phyloP scores from a whole-genome alignment of 2,113 vertebrate species.

The Lophochroa leadbeateri region DNA sequence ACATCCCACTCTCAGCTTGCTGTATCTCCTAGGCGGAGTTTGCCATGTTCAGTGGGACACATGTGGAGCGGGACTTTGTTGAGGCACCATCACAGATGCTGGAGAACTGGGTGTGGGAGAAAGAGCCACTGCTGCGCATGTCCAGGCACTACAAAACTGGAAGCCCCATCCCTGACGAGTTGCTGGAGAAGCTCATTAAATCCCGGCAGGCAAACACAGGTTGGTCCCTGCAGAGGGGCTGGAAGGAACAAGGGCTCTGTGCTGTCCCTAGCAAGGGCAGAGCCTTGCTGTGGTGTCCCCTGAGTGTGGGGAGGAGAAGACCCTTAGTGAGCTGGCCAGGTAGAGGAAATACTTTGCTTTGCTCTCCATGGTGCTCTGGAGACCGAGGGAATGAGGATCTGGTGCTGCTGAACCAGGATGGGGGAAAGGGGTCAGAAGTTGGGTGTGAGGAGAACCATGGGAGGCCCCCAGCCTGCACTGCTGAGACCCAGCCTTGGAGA shows the following conservation, averaged over 20 bases:
- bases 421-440: not conserved
- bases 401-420: not conserved
- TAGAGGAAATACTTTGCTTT: not conserved
- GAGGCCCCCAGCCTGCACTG: not conserved
- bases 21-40: conserved; percentile 84
- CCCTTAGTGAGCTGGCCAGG: not conserved
- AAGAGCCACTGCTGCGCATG: conserved; percentile 90
- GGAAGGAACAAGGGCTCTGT: rapidly evolving
- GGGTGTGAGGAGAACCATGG: not conserved
- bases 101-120: conserved; percentile 99
- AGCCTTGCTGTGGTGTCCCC: rapidly evolving
- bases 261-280: not conserved
- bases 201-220: conserved; percentile 96
- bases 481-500: rapidly evolving
- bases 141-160: conserved; percentile 88
- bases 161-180: conserved; percentile 80
- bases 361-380: not conserved
- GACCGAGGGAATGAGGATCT: not conserved
- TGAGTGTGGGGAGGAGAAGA: rapidly evolving
- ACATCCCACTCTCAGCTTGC: rapidly evolving
- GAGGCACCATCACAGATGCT: conserved; percentile 97
- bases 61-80: conserved; percentile 95
- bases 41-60: conserved; percentile 96
- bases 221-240: not conserved
- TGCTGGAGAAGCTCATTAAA: conserved; percentile 91